Conservation (phyloP, 2,797 vertebrate genomes). For the Sciaenops ocellatus region DNA sequence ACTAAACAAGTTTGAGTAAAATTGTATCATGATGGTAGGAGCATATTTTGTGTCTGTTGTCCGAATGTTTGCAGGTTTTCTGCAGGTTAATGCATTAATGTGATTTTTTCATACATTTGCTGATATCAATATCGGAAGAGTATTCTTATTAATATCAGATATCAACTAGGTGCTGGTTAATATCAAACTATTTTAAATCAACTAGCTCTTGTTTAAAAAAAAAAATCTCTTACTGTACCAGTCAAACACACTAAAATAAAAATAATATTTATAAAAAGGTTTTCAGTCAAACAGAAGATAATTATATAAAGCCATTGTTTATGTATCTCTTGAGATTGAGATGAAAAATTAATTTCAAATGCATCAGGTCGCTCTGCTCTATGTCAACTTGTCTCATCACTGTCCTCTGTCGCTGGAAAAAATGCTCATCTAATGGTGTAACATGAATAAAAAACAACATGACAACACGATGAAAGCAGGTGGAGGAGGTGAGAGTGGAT, state of each 20-base stretch:
- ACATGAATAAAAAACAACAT: conserved; percentile 51
- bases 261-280: background rate
- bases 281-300: background rate
- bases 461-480: conserved; percentile 46
- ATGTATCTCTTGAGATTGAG: background rate
- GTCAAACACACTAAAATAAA: background rate
- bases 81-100: background rate
- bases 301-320: background rate
- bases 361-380: background rate
- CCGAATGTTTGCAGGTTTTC: background rate
- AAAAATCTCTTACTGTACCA: background rate
- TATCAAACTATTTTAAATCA: background rate
- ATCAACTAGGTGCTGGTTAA: no score
- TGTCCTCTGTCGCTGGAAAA: conserved; percentile 23
- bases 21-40: background rate
- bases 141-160: background rate
- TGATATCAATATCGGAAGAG: background rate
- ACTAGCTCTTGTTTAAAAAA: background rate
- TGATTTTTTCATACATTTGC: background rate
- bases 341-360: background rate
- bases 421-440: conserved; percentile 9
- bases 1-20: background rate
- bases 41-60: background rate
- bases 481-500: conserved; percentile 51
- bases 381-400: background rate